Conservation (phyloP, 2,113 vertebrate species). For the Vimba vimba region DNA sequence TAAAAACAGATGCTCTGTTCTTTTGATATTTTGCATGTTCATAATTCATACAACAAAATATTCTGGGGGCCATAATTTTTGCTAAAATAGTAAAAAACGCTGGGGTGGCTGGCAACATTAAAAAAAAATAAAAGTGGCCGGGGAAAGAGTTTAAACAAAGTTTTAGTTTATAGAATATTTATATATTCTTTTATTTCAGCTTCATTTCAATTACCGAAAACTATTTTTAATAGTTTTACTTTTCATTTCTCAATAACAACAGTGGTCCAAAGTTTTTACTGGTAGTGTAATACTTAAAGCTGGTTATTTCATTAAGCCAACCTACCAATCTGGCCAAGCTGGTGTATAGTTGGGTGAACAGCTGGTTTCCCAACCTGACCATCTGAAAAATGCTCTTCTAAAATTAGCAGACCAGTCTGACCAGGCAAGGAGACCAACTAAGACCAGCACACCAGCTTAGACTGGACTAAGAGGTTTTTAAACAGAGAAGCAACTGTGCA, state of each 20-base stretch:
- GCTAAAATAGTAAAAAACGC: too few relatives aligned
- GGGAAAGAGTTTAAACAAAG: too few relatives aligned
- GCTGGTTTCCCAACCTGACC: neutral
- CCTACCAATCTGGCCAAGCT: neutral
- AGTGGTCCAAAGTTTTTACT: too few relatives aligned
- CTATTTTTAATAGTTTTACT: too few relatives aligned
- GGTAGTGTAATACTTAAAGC: neutral
- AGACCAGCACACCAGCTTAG: neutral
- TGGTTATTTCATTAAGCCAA: neutral
- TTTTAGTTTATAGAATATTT: neutral
- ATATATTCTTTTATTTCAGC: neutral
- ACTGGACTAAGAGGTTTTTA: neutral
- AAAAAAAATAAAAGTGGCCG: too few relatives aligned
- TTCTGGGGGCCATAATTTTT: too few relatives aligned
- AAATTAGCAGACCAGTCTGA: neutral
- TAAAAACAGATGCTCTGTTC: too few relatives aligned
- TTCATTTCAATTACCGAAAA: too few relatives aligned
- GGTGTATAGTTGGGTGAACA: neutral
- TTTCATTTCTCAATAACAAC: too few relatives aligned
- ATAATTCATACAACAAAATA: too few relatives aligned
- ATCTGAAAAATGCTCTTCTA: neutral
- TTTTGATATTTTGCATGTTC: too few relatives aligned
- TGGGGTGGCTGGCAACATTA: too few relatives aligned
- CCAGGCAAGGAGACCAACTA: neutral
- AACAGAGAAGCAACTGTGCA: neutral